phyloP scores from a whole-genome alignment of 2,888 invertebrate species.

The Eupsilia transversa region DNA sequence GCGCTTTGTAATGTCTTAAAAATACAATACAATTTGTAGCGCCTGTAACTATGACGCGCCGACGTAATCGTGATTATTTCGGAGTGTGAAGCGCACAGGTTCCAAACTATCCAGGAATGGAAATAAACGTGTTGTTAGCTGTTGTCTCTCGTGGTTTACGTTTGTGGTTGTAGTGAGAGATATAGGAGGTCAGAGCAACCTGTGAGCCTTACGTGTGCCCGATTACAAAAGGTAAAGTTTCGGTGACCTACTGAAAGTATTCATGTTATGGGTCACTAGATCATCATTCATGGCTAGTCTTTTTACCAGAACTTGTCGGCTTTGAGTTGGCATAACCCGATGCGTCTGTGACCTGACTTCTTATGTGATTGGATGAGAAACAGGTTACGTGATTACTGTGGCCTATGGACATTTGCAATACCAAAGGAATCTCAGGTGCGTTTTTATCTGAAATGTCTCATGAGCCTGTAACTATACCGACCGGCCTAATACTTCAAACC shows the following conservation, averaged over 20 bases:
- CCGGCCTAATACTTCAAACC: too few species aligned
- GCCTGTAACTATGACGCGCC: conserved; percentile 14
- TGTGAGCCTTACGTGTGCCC: neutral
- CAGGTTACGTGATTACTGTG: neutral
- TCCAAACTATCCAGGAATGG: neutral
- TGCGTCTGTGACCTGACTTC: neutral
- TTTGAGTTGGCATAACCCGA: neutral
- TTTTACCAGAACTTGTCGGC: neutral
- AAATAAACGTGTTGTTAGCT: neutral
- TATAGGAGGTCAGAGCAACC: neutral
- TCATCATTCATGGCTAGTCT: neutral
- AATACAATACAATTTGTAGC: conserved; percentile 14
- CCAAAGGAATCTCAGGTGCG: neutral
- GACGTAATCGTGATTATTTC: conserved; percentile 3
- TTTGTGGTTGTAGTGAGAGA: neutral
- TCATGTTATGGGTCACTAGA: neutral
- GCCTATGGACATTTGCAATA: neutral
- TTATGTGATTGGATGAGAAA: neutral
- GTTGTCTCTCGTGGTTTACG: neutral
- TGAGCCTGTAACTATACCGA: too few species aligned
- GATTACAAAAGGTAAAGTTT: neutral
- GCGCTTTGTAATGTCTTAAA: conserved; percentile 24
- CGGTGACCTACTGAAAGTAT: conserved; percentile 27
- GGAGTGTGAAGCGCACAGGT: neutral
- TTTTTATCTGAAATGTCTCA: neutral